Percentiles rank a stretch among this genome's conserved stretches.
Evolutionary conservation across 1,140 invertebrate genomes (phyloP).

Genomic region (Lethrus apterus): DNA sequence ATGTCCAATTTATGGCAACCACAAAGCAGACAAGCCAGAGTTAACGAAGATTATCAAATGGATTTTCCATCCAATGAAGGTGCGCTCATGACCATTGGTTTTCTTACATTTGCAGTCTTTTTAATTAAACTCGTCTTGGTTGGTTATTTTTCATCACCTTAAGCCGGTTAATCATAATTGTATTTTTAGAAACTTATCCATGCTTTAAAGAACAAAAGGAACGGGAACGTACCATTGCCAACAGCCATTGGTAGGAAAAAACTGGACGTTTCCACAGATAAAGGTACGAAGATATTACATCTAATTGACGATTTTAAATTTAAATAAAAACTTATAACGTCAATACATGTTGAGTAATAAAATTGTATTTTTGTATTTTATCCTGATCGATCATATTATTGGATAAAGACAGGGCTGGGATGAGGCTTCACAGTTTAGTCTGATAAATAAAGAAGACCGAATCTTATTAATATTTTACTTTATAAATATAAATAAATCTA

Average conservation of each 20-base stretch:
- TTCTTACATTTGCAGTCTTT: slow-evolving; percentile 76
- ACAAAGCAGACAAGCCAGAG: slow-evolving; percentile 29
- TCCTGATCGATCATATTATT: too few relatives aligned
- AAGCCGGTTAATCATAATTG: slow-evolving; percentile 6
- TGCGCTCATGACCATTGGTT: slow-evolving; percentile 70
- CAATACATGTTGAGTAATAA: too few relatives aligned
- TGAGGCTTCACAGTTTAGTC: too few relatives aligned
- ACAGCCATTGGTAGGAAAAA: slow-evolving; percentile 22
- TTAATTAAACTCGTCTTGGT: slow-evolving; percentile 75
- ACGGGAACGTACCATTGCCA: slow-evolving; percentile 14
- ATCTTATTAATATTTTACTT: too few relatives aligned
- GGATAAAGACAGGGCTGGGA: too few relatives aligned
- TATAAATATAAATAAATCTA: too few relatives aligned
- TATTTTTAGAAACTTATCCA: slow-evolving; percentile 43
- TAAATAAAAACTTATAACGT: too few relatives aligned
- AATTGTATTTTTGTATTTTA: too few relatives aligned
- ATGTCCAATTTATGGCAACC: slow-evolving; percentile 33
- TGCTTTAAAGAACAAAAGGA: slow-evolving; percentile 43
- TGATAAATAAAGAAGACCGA: too few relatives aligned
- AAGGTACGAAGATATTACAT: slow-evolving; percentile 23
- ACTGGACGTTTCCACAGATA: slow-evolving; percentile 19
- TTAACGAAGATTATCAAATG: slow-evolving; percentile 46
- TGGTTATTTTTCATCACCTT: slow-evolving; percentile 31
- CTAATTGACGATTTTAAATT: slow-evolving; percentile 27
- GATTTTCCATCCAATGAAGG: slow-evolving; percentile 73